phyloP scores from a whole-genome alignment of 2,888 invertebrate species.

The Abrostola triplasia region DNA sequence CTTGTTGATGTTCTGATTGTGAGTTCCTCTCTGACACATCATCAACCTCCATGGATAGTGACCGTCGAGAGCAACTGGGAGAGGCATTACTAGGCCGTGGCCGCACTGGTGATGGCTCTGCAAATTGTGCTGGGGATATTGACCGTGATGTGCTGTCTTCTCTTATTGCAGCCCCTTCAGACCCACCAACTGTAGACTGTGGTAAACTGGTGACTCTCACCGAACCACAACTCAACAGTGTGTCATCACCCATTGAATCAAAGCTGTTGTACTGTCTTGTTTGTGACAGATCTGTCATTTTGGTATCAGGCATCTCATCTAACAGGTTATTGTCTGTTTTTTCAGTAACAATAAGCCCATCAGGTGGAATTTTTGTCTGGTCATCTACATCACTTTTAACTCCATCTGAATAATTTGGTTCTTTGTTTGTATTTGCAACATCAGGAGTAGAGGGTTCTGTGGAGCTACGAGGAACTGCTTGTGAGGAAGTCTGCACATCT shows the following conservation, averaged over 20 bases:
- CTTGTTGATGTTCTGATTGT: slow-evolving; percentile 79
- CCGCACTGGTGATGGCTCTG: slow-evolving; percentile 80
- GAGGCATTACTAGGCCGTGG: slow-evolving; percentile 77
- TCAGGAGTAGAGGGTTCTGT: slow-evolving; percentile 76
- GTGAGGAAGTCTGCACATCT: slow-evolving; percentile 62
- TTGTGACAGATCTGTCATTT: slow-evolving; percentile 86
- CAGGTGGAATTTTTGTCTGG: slow-evolving; percentile 80
- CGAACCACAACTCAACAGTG: slow-evolving; percentile 82
- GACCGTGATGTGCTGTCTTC: slow-evolving; percentile 84
- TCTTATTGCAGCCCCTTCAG: slow-evolving; percentile 76
- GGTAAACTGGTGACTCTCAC: slow-evolving; percentile 79
- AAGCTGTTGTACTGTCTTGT: slow-evolving; percentile 85
- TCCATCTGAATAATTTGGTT: slow-evolving; percentile 77
- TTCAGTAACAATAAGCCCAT: slow-evolving; percentile 85
- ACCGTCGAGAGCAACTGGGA: slow-evolving; percentile 84
- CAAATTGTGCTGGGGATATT: slow-evolving; percentile 84
- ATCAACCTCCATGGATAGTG: slow-evolving; percentile 85
- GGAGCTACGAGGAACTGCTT: slow-evolving; percentile 68
- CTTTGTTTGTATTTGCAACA: slow-evolving; percentile 75
- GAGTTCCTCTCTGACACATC: slow-evolving; percentile 83
- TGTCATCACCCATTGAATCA: slow-evolving; percentile 85
- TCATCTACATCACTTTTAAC: slow-evolving; percentile 76
- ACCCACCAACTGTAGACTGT: slow-evolving; percentile 74
- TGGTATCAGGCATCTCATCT: slow-evolving; percentile 86
- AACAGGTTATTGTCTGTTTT: slow-evolving; percentile 83